Conservation (phyloP, 2,888 invertebrate genomes). For the Sinopyrophorus schimmeli region DNA sequence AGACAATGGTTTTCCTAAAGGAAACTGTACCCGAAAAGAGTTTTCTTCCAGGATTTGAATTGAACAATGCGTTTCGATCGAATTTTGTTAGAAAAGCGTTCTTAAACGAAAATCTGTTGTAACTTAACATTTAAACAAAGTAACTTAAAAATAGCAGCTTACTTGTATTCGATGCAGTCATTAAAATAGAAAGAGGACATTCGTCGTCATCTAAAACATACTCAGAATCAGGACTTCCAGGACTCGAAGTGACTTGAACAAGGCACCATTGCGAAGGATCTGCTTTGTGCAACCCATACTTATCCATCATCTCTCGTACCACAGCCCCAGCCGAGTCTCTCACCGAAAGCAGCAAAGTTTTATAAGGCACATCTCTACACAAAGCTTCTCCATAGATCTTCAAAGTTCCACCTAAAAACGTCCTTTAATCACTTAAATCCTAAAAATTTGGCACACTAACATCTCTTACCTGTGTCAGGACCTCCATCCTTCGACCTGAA, state of each 20-base stretch:
- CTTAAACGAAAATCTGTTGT: too few relatives aligned
- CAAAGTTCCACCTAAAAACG: conserved; percentile 72
- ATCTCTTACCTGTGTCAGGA: conserved; percentile 75
- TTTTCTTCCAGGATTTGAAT: too few relatives aligned
- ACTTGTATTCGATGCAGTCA: conserved; percentile 90
- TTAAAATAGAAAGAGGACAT: conserved; percentile 91
- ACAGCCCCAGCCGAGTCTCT: conserved; percentile 91
- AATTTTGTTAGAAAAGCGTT: too few relatives aligned
- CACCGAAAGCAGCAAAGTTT: conserved; percentile 91
- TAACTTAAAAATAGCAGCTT: conserved; percentile 55
- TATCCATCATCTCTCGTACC: conserved; percentile 94
- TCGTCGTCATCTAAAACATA: conserved; percentile 96
- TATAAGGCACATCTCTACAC: conserved; percentile 96
- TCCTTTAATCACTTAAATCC: conserved; percentile 12
- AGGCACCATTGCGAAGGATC: conserved; percentile 92
- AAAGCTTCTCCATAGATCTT: conserved; percentile 97
- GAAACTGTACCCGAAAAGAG: too few relatives aligned
- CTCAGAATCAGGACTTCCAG: conserved; percentile 72
- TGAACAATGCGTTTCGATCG: too few relatives aligned
- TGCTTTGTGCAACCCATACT: conserved; percentile 90
- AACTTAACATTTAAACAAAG: too few relatives aligned
- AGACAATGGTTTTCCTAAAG: too few relatives aligned
- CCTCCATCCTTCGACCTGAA: conserved; percentile 95
- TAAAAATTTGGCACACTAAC: conserved; percentile 5
- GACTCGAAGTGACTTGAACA: conserved; percentile 76